Evolutionary conservation across 2,797 vertebrate genomes (phyloP).

Genomic region (Acestrorhynchus altus): DNA sequence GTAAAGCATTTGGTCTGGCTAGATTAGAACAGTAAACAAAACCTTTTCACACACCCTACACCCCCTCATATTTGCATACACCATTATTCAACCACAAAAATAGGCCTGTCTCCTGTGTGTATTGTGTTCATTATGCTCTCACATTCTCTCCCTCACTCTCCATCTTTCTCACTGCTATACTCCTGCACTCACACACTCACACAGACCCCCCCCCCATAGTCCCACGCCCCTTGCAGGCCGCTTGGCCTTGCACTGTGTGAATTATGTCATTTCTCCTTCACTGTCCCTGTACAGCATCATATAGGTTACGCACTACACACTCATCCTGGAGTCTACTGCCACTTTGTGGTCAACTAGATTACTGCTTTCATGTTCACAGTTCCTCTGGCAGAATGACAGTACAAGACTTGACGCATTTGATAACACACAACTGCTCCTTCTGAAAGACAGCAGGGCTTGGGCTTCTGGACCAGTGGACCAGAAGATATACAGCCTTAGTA

Average conservation of each 20-base stretch:
- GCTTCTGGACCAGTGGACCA: neutral
- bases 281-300: conserved; percentile 4
- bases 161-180: neutral
- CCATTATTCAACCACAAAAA: conserved; percentile 30
- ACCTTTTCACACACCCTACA: neutral
- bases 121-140: neutral
- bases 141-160: neutral
- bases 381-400: neutral
- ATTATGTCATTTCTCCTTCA: conserved; percentile 26
- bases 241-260: neutral
- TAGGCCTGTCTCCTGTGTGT: neutral
- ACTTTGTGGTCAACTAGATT: conserved; percentile 35
- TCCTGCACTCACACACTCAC: neutral
- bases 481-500: no score
- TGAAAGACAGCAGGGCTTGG: neutral
- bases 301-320: neutral
- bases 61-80: conserved; percentile 16
- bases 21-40: neutral
- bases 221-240: neutral
- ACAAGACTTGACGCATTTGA: neutral
- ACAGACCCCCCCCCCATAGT: neutral
- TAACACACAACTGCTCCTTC: neutral
- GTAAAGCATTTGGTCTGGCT: neutral
- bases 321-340: conserved; percentile 35
- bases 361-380: neutral